Base-by-base conservation (phyloP, 2,113 vertebrate genomes). In the Perca flavescens region DNA sequence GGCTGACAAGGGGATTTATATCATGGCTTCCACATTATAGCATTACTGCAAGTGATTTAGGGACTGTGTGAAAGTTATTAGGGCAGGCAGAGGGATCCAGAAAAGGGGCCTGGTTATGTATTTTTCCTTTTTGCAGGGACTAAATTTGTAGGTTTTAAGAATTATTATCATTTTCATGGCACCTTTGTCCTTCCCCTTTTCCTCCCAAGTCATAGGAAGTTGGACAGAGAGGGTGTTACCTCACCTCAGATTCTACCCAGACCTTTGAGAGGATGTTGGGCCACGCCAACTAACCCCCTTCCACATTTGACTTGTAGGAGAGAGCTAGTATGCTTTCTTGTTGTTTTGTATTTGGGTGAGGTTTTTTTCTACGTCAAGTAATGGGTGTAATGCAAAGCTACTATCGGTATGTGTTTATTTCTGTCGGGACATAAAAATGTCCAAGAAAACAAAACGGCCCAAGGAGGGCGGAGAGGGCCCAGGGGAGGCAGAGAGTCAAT, bases 41-140 rank as follows among this genome's bases (percentile, higher is more conserved):
- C 46, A n/a, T n/a, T n/a, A 31, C 54, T 15, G 47, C 22, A 31
- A 58, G 50, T 77, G 77, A 89, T 89, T 86, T 68, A 84, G 65
- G 47, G 60, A 69, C 63, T 74, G 57, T 28, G 52, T 49, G 25
- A 53, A 79, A 73, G 62, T 75, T 46, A 72, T 80, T 36, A 69
- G 46, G 17, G 16, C 3, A 2, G n/a, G 15, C 3, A 13, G 28
- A 58, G 47, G 5, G n/a, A 12, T 28, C 21, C 21, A 22, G 60
- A 58, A 25, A 34, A 53, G 40, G 6, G 25, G 40, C 49, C 62
- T 13, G 14, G 34, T 80, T 52, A 25, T 46, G 22, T 72, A 43
- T 47, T 72, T 79, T 65, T 13, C 16, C 2, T 21, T 64, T 57
- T 28, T 31, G 21, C 53, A 31, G 53, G 19, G n/a, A 46, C 49